Evolutionary conservation across 2,797 vertebrate species (phyloP).

Genomic region (Gymnoscopelus braueri): DNA sequence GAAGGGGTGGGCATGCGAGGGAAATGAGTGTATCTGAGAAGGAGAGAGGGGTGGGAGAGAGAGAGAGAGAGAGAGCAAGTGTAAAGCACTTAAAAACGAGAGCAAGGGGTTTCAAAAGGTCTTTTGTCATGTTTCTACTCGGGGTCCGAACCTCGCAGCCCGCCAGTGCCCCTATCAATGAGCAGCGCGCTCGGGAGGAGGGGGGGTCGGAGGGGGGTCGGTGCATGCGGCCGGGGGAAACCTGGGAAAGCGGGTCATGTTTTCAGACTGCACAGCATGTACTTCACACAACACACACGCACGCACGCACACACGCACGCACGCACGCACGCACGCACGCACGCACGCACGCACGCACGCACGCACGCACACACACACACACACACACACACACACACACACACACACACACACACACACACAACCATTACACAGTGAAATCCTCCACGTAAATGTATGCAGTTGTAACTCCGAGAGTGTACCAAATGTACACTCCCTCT

Average conservation of each 20-base stretch:
- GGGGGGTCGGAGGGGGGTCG: too few species aligned
- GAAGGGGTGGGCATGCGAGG: not conserved
- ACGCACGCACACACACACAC: not conserved
- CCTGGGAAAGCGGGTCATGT: conserved; percentile 5
- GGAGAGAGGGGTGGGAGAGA: not conserved
- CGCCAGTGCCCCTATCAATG: conserved; percentile 37
- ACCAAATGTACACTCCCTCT: too few species aligned
- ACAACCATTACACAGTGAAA: conserved; percentile 14
- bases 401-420: not conserved
- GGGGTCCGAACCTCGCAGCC: conserved; percentile 70
- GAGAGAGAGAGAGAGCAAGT: not conserved
- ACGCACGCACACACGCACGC: not conserved
- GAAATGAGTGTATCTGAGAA: not conserved
- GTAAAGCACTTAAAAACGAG: conserved; percentile 41
- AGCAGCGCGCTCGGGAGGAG: conserved; percentile 21
- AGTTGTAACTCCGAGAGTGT: too few species aligned
- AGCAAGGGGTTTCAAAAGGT: conserved; percentile 68
- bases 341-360: not conserved
- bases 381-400: not conserved
- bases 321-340: not conserved
- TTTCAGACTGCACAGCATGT: conserved; percentile 3
- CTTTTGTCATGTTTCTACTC: conserved; percentile 68
- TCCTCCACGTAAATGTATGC: not conserved
- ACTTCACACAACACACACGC: conserved; percentile 5
- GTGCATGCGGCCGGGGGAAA: not conserved